Base-by-base conservation (phyloP, 2,113 vertebrate genomes). In the Halcyon senegalensis region DNA sequence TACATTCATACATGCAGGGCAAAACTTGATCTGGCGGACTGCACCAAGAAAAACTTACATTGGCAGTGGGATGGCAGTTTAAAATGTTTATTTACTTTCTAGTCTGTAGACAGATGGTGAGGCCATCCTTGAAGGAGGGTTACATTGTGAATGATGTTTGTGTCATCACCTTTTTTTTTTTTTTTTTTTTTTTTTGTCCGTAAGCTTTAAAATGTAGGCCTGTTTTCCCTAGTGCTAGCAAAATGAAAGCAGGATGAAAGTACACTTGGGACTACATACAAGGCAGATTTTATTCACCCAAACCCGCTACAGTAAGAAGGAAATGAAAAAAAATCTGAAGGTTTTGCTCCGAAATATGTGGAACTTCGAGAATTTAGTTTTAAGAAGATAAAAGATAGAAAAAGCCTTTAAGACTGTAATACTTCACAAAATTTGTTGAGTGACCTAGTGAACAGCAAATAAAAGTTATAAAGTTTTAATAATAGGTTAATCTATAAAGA, bases 1-100 rank as follows among this genome's bases (percentile, higher is more conserved):
- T 30, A 6, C 1, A 0, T 17, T 67, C 8, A 4, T 74, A 28
- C 5, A 21, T 4, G 11, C 12, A 50, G 21, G 58, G 25, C 16
- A 84, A 62, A 84, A 50, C 2, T 8, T 48, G 9, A 27, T 69
- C 30, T 31, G 4, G 16, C 37, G 70, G 35, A 15, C 58, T 64
- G 25, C 23, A 28, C 23, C 23, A 35, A 60, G 68, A 48, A 11
- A 39, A 31, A 3, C 4, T 59, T 37, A 8, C 7, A 25, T 31
- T 77, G 75, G 13, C 19, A 37, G 37, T 27, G 53, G 43, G 13
- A 28, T 66, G 70, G 35, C 21, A 55, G 14, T 90, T 58, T 41
- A 31, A 81, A 87, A 41, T 44, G 11, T 31, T 77, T 46, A 8
- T 84, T 84, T 90, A 10, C 16, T 80, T 9, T 62, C 23, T 46